Evolutionary conservation across 2,113 vertebrate species (phyloP).

Genomic region (Hippolais icterina): DNA sequence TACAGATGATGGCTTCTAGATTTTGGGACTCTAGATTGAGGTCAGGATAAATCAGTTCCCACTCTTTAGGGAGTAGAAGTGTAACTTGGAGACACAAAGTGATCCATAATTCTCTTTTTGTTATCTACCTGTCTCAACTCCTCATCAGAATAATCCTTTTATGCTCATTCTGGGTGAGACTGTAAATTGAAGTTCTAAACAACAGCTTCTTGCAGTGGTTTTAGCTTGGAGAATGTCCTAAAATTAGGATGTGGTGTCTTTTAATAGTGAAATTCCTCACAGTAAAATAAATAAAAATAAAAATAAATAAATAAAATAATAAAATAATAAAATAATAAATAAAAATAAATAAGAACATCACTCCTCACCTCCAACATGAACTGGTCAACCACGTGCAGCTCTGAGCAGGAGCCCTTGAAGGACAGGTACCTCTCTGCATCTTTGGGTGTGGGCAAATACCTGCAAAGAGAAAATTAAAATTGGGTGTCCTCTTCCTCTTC

Average conservation of each 20-base stretch:
- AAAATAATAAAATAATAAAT: too few species aligned
- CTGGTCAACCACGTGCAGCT: slow-evolving; percentile 87
- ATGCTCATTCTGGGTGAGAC: not conserved
- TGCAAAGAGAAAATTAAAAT: slow-evolving; percentile 36
- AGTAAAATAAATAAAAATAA: not conserved
- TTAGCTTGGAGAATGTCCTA: not conserved
- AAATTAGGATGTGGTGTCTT: not conserved
- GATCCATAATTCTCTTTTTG: not conserved
- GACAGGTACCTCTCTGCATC: slow-evolving; percentile 83
- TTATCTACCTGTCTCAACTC: not conserved
- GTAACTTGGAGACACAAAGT: not conserved
- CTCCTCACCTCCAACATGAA: slow-evolving; percentile 85
- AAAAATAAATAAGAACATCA: not conserved
- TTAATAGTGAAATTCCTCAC: not conserved
- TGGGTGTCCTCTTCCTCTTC: not conserved
- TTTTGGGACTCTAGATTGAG: not conserved
- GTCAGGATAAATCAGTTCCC: not conserved
- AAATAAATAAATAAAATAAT: too few species aligned
- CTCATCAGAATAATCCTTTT: not conserved
- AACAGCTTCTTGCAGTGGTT: not conserved
- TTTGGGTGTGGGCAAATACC: slow-evolving; percentile 83
- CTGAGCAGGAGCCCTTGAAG: slow-evolving; percentile 74
- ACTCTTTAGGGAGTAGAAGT: not conserved
- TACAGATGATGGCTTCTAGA: not conserved
- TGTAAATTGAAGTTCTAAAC: not conserved